Evolutionary conservation across 2,113 vertebrate genomes (phyloP).

Genomic region (Narcine bancroftii): DNA sequence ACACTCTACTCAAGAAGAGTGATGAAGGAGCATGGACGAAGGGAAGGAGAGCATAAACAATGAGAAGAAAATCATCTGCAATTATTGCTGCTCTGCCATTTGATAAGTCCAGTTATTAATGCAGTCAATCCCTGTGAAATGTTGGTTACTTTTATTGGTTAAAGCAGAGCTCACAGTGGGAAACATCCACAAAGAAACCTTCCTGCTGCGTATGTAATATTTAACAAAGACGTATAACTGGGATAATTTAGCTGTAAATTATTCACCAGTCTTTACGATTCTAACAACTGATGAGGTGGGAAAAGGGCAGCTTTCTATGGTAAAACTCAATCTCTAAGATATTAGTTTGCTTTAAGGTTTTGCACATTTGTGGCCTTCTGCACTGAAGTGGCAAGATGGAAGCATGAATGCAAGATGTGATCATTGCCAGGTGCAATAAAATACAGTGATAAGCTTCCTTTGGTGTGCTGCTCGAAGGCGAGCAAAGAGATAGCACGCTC

Average conservation of each 20-base stretch:
- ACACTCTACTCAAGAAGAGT: not conserved
- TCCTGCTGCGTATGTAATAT: not conserved
- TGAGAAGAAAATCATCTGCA: not conserved
- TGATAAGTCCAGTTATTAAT: not conserved
- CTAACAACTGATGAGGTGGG: not conserved
- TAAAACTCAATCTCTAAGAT: not conserved
- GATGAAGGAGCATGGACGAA: not conserved
- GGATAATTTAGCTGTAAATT: not conserved
- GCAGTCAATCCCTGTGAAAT: not conserved
- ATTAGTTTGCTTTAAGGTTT: not conserved
- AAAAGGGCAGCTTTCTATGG: not conserved
- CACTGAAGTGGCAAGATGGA: no score
- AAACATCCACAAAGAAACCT: not conserved
- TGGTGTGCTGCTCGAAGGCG: no score
- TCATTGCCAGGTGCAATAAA: no score
- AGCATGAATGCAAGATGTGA: no score
- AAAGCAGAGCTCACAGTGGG: not conserved
- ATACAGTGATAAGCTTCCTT: no score
- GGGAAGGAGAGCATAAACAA: not conserved
- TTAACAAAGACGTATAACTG: constrained; percentile 5
- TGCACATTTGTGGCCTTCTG: not conserved
- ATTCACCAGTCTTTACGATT: not conserved
- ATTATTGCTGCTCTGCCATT: not conserved
- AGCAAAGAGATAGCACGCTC: no score
- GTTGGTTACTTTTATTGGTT: not conserved